phyloP scores from a whole-genome alignment of 2,888 invertebrate species.

The Pomacea canaliculata region DNA sequence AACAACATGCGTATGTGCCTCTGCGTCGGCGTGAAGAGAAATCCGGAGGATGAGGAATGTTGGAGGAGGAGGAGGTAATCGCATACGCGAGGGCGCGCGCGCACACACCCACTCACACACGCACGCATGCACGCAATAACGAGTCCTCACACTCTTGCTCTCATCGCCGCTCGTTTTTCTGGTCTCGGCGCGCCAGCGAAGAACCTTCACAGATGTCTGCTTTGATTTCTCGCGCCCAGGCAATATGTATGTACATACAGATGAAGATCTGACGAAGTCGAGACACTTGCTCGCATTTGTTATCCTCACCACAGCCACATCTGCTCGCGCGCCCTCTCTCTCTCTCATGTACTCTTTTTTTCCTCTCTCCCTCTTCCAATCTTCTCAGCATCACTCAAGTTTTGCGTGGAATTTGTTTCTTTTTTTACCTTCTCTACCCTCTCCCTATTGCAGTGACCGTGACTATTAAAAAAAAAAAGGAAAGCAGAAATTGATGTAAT shows the following conservation, averaged over 20 bases:
- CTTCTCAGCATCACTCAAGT: too few relatives aligned
- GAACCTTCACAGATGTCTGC: not conserved
- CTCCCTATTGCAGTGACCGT: too few relatives aligned
- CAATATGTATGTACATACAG: not conserved
- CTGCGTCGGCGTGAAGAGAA: not conserved
- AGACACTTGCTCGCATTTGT: too few relatives aligned
- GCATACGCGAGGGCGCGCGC: not conserved
- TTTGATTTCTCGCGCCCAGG: not conserved
- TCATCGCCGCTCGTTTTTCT: not conserved
- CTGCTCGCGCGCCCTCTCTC: too few relatives aligned
- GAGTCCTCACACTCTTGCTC: not conserved
- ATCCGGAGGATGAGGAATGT: not conserved
- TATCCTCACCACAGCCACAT: too few relatives aligned
- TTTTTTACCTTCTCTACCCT: too few relatives aligned
- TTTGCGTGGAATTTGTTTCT: too few relatives aligned
- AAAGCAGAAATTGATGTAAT: too few relatives aligned
- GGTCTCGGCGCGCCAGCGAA: not conserved
- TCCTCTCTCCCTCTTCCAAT: too few relatives aligned
- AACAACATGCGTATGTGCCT: slow-evolving; percentile 17
- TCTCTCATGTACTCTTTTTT: too few relatives aligned
- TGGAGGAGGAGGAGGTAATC: slow-evolving; percentile 10
- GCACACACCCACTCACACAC: not conserved
- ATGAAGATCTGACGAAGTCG: not conserved
- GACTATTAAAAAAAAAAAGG: too few relatives aligned
- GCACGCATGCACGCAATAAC: too few relatives aligned